Conservation (phyloP, 2,797 vertebrate species). For the Clarias fuscus region DNA sequence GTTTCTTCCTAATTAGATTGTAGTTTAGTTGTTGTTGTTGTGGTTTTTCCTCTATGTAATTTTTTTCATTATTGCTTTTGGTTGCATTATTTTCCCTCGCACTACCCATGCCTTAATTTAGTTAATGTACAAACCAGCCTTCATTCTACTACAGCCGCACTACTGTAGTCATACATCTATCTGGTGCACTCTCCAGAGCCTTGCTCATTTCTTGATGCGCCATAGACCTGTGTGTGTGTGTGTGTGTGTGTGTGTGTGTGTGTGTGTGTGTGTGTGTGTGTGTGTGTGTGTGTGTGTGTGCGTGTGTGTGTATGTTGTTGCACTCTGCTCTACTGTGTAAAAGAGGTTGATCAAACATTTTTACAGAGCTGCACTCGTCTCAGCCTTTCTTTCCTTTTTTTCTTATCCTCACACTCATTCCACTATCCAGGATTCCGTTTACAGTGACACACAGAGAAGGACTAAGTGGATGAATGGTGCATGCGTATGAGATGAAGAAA, state of each 20-base stretch:
- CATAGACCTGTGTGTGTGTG: constrained; percentile 20
- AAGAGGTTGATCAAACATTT: constrained; percentile 28
- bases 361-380: background rate
- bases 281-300: background rate
- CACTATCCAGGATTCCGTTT: constrained; percentile 3
- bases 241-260: constrained; percentile 17
- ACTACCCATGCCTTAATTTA: constrained; percentile 41
- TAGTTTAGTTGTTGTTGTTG: background rate
- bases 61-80: constrained; percentile 37
- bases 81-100: constrained; percentile 2
- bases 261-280: constrained; percentile 22
- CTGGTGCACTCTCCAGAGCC: constrained; percentile 38
- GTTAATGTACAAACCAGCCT: constrained; percentile 39
- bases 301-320: background rate
- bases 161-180: constrained; percentile 41
- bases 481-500: background rate
- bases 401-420: background rate
- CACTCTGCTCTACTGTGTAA: constrained; percentile 29
- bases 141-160: constrained; percentile 23
- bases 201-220: constrained; percentile 35
- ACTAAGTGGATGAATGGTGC: constrained; percentile 2
- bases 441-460: constrained; percentile 13
- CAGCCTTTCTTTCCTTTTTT: background rate
- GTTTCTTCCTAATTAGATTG: constrained; percentile 26
- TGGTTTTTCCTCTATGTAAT: constrained; percentile 18